A percentile compares a stretch with the other conserved stretches of the same genome.
Conservation (phyloP, 2,888 invertebrate genomes). For the Hanleya hanleyi region DNA sequence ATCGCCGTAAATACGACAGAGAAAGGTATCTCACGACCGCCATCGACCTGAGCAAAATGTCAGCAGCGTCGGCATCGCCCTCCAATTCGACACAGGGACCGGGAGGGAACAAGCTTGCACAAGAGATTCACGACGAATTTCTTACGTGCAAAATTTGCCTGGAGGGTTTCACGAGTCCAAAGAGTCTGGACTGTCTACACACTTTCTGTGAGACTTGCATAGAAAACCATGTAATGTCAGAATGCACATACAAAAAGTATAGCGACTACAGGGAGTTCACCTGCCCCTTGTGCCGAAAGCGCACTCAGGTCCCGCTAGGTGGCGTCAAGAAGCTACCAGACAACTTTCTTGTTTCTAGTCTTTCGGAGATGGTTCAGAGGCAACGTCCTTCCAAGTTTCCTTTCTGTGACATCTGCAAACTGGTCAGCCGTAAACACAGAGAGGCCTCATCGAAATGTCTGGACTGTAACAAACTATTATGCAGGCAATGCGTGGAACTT, state of each 20-base stretch:
- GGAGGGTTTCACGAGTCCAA: constrained; percentile 72
- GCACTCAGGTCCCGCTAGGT: constrained; percentile 73
- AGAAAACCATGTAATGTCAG: constrained; percentile 72
- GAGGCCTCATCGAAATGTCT: constrained; percentile 73
- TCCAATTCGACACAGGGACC: neutral
- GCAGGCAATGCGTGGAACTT: constrained; percentile 70
- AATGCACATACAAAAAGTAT: constrained; percentile 74
- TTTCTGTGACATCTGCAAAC: constrained; percentile 73
- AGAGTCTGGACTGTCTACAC: constrained; percentile 73
- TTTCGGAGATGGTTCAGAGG: constrained; percentile 69
- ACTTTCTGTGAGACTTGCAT: constrained; percentile 73
- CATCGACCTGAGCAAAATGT: constrained; percentile 48
- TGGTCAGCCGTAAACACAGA: constrained; percentile 69
- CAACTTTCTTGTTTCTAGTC: constrained; percentile 73
- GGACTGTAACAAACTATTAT: constrained; percentile 73
- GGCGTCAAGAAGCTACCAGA: constrained; percentile 74
- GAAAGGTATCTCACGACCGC: constrained; percentile 64
- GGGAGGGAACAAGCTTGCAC: constrained; percentile 67
- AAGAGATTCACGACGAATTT: constrained; percentile 74
- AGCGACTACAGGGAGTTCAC: constrained; percentile 74
- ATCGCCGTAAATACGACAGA: constrained; percentile 59
- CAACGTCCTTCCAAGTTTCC: constrained; percentile 71
- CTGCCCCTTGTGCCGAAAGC: constrained; percentile 73
- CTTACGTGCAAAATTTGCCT: constrained; percentile 74
- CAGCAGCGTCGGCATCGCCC: constrained; percentile 32